Evolutionary conservation across 2,888 invertebrate genomes (phyloP), one percentile per base, ranked within the genome.

Genomic region (Macaria notata): DNA sequence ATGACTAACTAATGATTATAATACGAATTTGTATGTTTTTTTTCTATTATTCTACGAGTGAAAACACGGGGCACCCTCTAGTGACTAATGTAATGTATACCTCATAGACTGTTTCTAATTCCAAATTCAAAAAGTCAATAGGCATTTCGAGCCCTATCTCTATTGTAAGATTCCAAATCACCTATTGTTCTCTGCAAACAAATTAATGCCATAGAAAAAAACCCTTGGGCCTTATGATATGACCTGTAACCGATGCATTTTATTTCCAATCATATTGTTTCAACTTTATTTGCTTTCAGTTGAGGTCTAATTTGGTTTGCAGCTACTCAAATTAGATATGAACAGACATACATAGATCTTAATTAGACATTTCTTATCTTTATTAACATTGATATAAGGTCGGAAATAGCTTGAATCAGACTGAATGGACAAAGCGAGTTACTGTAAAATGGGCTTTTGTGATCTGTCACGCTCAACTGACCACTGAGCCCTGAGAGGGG

Each of bases 371-470:
- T 41, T 57, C 31, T 52, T 30, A 54, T 51, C 65, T 61, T 59
- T 60, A 62, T 31, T 38, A 6, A 5, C 2, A 4, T 30, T 3
- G 42, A 3, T 3, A 46, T 56, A 61, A 38, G 31, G 52, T 45
- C 9, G 31, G 8, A 45, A 57, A 42, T 60, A 30, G 44, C 6
- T 8, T 31, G 51, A 4, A 29, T 41, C 4, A 41, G 9, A 41
- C 41, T 8, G 41, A 41, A 41, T 9, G 41, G 41, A 64, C 64
- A 66, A 64, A 61, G 61, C 54, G 54, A 56, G 47, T 76, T 76
- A 76, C 72, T 72, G 71, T 73, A 65, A 68, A 73, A 72, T 74
- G 66, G 68, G 65, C 68, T 67, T 73, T 72, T 70, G 73, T 70
- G 62, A 65, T 66, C 62, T 68, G 74, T 76, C 73, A 68, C 71